Evolutionary conservation across 2,888 invertebrate genomes (phyloP).

Genomic region (Drosophila subquinaria): DNA sequence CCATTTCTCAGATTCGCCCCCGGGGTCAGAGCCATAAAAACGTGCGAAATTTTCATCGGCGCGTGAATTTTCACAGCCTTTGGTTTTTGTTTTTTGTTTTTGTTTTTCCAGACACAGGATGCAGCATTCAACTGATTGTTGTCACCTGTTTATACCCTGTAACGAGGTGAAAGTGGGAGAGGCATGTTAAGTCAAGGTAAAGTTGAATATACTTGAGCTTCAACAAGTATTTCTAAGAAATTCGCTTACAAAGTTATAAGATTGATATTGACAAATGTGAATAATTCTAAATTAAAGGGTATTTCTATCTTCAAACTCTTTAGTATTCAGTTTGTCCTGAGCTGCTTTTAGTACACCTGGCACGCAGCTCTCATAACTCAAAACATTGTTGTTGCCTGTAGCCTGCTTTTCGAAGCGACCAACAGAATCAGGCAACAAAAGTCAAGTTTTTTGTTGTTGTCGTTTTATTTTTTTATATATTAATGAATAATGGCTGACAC

Average conservation of each 20-base stretch:
- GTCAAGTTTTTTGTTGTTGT: conserved; percentile 42
- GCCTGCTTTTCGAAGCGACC: conserved; percentile 17
- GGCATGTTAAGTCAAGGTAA: not conserved
- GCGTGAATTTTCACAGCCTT: conserved; percentile 72
- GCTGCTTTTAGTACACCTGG: conserved; percentile 71
- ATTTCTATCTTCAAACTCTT: not conserved
- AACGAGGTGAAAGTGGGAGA: not conserved
- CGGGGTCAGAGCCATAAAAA: conserved; percentile 77
- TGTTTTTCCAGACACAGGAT: conserved; percentile 52
- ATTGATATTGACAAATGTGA: not conserved
- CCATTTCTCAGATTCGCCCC: conserved; percentile 69
- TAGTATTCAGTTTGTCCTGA: too few species aligned
- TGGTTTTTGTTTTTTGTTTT: conserved; percentile 44
- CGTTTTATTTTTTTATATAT: conserved; percentile 56
- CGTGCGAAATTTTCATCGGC: conserved; percentile 84
- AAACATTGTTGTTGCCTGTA: conserved; percentile 44
- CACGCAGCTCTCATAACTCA: conserved; percentile 77
- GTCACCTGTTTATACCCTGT: conserved; percentile 65
- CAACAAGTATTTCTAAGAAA: not conserved
- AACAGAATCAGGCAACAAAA: conserved; percentile 67
- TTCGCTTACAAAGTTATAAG: not conserved
- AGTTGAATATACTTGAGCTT: not conserved
- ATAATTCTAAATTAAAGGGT: conserved; percentile 16
- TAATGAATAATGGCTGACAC: conserved; percentile 82
- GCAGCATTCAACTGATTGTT: conserved; percentile 56